These are phyloP conservation scores for Melanostoma scalare DNA, from an alignment of 2,888 invertebrate species.

Conservation along the genomic window DNA sequence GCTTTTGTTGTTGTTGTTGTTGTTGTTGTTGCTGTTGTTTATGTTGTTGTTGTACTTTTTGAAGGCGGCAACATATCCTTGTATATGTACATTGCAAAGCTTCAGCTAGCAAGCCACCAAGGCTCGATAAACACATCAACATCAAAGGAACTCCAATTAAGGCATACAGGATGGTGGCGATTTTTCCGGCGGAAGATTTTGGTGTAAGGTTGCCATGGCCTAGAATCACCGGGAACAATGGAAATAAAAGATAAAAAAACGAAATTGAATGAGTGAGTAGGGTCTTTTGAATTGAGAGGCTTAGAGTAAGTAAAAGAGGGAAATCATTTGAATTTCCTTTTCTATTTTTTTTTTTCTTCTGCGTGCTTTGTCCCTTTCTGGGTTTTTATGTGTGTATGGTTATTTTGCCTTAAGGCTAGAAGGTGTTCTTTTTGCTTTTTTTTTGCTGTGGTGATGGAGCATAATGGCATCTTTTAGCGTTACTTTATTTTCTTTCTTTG, in stretches of 20 bases:
- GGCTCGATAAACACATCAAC: constrained; percentile 91
- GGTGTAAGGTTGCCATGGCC: constrained; percentile 94
- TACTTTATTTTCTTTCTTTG: constrained; percentile 56
- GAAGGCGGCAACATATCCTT: constrained; percentile 78
- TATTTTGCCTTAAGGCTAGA: constrained; percentile 29
- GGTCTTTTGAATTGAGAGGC: constrained; percentile 10
- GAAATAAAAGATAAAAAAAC: constrained; percentile 13
- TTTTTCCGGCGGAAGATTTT: constrained; percentile 90
- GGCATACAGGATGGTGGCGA: constrained; percentile 93
- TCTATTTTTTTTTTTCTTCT: constrained; percentile 13
- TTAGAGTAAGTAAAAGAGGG: constrained; percentile 18
- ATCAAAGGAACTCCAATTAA: constrained; percentile 94
- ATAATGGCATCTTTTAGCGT: constrained; percentile 52
- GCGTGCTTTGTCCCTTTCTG: background rate
- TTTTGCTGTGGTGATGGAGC: constrained; percentile 39
- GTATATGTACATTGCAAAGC: constrained; percentile 86
- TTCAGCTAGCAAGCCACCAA: constrained; percentile 91
- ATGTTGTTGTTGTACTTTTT: constrained; percentile 48
- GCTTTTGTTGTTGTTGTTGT: background rate
- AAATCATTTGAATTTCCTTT: constrained; percentile 60
- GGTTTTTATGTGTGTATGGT: background rate
- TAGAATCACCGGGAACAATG: constrained; percentile 79
- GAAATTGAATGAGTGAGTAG: constrained; percentile 42
- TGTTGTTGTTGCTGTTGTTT: constrained; percentile 26
- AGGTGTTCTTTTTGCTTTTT: constrained; percentile 23